Percentiles rank a stretch among this genome's conserved stretches.
phyloP scores from a whole-genome alignment of 1,140 invertebrate species.

The Pogonomyrmex barbatus region DNA sequence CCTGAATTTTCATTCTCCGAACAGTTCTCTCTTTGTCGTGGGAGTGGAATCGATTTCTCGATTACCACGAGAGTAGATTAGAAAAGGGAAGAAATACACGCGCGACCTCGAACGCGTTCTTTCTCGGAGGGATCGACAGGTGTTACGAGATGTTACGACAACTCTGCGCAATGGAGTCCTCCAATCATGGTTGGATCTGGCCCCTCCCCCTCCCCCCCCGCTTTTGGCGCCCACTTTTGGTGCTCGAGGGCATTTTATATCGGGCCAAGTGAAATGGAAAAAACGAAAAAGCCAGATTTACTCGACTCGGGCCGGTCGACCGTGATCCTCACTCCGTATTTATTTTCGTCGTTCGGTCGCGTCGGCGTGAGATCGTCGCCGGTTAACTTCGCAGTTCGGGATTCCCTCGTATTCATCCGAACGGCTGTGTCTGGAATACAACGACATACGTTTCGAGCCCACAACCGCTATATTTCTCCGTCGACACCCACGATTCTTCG shows the following conservation, averaged over 20 bases:
- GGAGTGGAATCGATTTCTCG: neutral
- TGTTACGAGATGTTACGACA: neutral
- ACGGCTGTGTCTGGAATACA: neutral
- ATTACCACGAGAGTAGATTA: neutral
- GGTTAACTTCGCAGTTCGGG: neutral
- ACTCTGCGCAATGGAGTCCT: no score
- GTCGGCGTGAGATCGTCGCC: conserved; percentile 22
- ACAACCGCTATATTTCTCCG: neutral
- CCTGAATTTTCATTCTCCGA: conserved; percentile 1
- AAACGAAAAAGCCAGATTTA: conserved; percentile 12
- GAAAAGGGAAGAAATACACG: neutral
- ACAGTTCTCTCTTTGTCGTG: neutral
- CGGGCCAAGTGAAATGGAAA: neutral
- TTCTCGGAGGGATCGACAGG: neutral
- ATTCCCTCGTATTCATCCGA: neutral
- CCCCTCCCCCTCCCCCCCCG: no score
- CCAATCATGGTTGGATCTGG: no score
- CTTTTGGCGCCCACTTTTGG: neutral
- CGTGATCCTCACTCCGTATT: conserved; percentile 34
- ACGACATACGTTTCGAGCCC: neutral
- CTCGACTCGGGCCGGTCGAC: neutral
- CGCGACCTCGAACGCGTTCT: neutral
- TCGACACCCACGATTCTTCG: neutral
- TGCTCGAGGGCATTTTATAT: neutral
- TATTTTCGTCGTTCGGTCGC: conserved; percentile 49